Evolutionary conservation across 2,888 invertebrate species (phyloP).

Genomic region (Diarsia mendica): DNA sequence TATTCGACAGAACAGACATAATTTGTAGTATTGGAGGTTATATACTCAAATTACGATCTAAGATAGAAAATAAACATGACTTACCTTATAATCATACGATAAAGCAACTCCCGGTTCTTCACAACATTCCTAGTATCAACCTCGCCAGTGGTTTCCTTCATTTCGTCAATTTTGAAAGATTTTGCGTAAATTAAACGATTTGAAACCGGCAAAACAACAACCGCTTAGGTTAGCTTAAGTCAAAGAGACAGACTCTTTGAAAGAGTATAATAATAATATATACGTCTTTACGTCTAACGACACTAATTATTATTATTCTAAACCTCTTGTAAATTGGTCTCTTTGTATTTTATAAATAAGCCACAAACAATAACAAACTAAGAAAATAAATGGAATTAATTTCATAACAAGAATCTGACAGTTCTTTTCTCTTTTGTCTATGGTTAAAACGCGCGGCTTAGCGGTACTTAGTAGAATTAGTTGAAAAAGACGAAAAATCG

Average conservation of each 20-base stretch:
- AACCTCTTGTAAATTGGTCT: too few species aligned
- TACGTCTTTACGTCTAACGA: slow-evolving; percentile 66
- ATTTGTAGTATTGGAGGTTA: not conserved
- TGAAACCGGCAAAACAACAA: slow-evolving; percentile 62
- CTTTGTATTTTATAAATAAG: too few species aligned
- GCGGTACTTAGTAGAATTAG: slow-evolving; percentile 2
- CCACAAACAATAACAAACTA: too few species aligned
- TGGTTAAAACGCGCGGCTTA: slow-evolving; percentile 39
- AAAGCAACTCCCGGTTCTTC: slow-evolving; percentile 96
- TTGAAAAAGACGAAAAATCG: not conserved
- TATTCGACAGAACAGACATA: not conserved
- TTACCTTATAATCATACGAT: slow-evolving; percentile 97
- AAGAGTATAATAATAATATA: too few species aligned
- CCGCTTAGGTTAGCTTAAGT: slow-evolving; percentile 53
- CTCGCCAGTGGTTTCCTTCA: slow-evolving; percentile 85
- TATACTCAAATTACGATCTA: not conserved
- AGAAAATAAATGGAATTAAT: too few species aligned
- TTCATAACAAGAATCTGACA: slow-evolving; percentile 56
- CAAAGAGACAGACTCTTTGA: too few species aligned
- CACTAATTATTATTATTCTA: slow-evolving; percentile 2
- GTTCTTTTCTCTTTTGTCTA: slow-evolving; percentile 55
- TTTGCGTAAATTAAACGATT: not conserved
- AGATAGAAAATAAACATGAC: not conserved
- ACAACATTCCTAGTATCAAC: slow-evolving; percentile 94
- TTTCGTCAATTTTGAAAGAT: slow-evolving; percentile 66